Evolutionary conservation across 2,888 invertebrate genomes (phyloP).

Genomic region (Tenthredo notha): DNA sequence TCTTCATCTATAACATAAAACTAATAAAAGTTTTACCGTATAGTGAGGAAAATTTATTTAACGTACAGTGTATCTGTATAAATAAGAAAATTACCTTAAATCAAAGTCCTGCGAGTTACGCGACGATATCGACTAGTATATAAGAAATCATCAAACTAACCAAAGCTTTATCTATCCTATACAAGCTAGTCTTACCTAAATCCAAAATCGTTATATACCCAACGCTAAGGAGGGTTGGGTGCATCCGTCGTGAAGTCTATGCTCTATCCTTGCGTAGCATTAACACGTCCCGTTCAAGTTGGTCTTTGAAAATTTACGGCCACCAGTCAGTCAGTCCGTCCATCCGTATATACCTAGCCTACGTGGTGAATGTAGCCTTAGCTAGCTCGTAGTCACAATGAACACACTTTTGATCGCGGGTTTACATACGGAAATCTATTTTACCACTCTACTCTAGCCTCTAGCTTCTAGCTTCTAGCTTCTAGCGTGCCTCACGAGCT

Average conservation of each 20-base stretch:
- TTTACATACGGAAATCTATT: conserved; percentile 5
- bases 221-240: conserved; percentile 6
- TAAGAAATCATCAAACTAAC: not conserved
- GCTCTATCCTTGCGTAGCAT: conserved; percentile 43
- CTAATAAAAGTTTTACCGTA: not conserved
- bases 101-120: not conserved
- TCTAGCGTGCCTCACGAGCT: not conserved
- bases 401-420: not conserved
- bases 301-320: conserved; percentile 37
- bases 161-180: not conserved
- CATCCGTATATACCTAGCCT: not conserved
- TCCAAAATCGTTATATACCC: not conserved
- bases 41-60: not conserved
- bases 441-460: not conserved
- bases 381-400: not conserved
- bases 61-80: not conserved
- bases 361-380: not conserved
- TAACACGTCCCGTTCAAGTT: conserved; percentile 46
- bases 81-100: not conserved
- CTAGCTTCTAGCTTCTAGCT: not conserved
- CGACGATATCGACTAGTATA: not conserved
- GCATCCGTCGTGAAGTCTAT: conserved; percentile 29
- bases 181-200: not conserved
- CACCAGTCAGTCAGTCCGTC: conserved; percentile 2
- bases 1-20: not conserved